Evolutionary conservation across 2,888 invertebrate species (phyloP).

Genomic region (Cryptus armator): DNA sequence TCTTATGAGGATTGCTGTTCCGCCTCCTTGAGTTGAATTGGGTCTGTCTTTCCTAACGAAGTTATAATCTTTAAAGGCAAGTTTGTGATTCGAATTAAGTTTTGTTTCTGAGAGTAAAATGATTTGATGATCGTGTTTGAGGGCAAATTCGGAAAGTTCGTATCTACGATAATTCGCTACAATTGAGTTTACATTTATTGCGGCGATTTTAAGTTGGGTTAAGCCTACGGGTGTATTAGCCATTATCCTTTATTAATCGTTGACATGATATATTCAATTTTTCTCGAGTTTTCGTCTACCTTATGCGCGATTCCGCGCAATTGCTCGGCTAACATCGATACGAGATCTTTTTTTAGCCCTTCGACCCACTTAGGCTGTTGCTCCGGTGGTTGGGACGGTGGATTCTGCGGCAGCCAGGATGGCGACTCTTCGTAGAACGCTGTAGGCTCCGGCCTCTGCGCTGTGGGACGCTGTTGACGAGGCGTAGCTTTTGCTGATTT

Average conservation of each 20-base stretch:
- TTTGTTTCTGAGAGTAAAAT: no score
- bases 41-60: background rate
- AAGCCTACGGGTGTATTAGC: background rate
- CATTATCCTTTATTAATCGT: background rate
- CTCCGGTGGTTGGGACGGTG: background rate
- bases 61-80: background rate
- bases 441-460: background rate
- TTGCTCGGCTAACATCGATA: background rate
- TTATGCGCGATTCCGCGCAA: background rate
- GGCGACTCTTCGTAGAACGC: background rate
- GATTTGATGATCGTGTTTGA: background rate
- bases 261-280: background rate
- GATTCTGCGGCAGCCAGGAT: background rate
- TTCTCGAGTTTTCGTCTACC: background rate
- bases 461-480: no score
- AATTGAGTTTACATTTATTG: constrained; percentile 4
- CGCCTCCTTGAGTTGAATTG: constrained; percentile 11
- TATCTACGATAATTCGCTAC: background rate
- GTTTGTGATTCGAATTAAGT: background rate
- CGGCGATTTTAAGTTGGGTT: background rate
- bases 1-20: constrained; percentile 29
- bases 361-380: background rate
- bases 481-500: background rate
- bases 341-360: background rate
- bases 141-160: background rate